Conservation (phyloP, 1,140 invertebrate species). For the Eupeodes corollae region DNA sequence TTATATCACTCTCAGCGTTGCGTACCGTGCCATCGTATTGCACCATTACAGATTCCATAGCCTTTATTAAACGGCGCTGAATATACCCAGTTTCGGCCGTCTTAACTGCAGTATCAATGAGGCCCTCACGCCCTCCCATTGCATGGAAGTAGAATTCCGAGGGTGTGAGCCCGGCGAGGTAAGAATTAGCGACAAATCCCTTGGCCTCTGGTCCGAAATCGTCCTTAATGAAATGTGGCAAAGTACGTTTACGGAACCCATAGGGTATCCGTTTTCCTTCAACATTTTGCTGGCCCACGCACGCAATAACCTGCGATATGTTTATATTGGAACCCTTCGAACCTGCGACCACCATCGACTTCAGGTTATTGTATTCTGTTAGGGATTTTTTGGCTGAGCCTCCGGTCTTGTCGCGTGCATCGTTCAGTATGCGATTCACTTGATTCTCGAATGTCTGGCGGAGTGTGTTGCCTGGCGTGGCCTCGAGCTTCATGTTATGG, state of each 20-base stretch:
- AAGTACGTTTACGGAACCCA: constrained; percentile 90
- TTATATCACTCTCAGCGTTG: constrained; percentile 85
- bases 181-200: constrained; percentile 98
- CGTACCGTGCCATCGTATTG: constrained; percentile 90
- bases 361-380: constrained; percentile 97
- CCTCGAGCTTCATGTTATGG: constrained; percentile 95
- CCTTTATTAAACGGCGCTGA: constrained; percentile 95
- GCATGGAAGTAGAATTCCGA: constrained; percentile 98
- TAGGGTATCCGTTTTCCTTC: constrained; percentile 99
- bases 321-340: constrained; percentile 99
- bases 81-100: constrained; percentile 99
- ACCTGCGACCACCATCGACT: constrained; percentile 97
- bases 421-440: constrained; percentile 96
- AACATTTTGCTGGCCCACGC: constrained; percentile 80
- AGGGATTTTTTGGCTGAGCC: constrained; percentile 94
- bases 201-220: constrained; percentile 96
- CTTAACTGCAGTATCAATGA: constrained; percentile 99
- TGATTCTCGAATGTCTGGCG: constrained; percentile 75
- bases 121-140: constrained; percentile 98
- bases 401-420: constrained; percentile 98
- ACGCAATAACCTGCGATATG: constrained; percentile 75
- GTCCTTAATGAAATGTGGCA: constrained; percentile 98
- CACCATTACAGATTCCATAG: constrained; percentile 99
- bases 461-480: constrained; percentile 92
- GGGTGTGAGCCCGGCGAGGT: constrained; percentile 92